Percentiles rank a stretch among this genome's conserved stretches.
These are phyloP conservation scores for Petrolisthes cinctipes DNA, from an alignment of 2,888 invertebrate species.

Conservation along the genomic window DNA sequence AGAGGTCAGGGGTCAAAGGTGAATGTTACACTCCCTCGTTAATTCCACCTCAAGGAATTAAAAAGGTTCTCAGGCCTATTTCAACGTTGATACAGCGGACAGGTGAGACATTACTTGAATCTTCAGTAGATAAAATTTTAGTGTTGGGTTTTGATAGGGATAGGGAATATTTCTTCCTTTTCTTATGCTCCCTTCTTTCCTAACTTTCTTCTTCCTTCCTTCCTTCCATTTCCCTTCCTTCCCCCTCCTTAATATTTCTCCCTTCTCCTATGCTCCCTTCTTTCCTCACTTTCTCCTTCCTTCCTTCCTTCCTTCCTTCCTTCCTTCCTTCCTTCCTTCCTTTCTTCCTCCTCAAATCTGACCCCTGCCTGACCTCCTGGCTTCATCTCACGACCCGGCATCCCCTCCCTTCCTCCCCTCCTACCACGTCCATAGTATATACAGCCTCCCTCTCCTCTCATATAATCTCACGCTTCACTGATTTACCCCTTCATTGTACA, in stretches of 20 bases:
- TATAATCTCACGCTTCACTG: background rate
- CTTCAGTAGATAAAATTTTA: too few relatives aligned
- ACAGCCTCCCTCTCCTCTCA: background rate
- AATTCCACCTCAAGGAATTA: too few relatives aligned
- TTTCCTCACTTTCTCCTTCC: background rate
- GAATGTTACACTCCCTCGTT: too few relatives aligned
- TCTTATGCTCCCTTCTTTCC: too few relatives aligned
- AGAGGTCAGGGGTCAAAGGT: too few relatives aligned
- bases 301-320: background rate
- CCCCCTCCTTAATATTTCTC: background rate
- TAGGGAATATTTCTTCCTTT: too few relatives aligned
- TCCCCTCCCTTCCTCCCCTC: background rate
- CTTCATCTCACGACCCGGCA: background rate
- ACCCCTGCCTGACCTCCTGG: background rate
- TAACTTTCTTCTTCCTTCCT: background rate
- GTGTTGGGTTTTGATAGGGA: too few relatives aligned
- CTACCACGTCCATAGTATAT: too few relatives aligned
- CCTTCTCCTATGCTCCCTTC: background rate
- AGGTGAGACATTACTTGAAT: background rate
- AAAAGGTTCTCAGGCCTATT: too few relatives aligned
- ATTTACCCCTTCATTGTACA: background rate
- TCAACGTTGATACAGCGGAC: background rate
- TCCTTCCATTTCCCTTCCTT: background rate
- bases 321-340: conserved; percentile 4
- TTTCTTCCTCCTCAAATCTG: background rate